Conservation (phyloP, 2,888 invertebrate genomes). For the Dorcus parallelipipedus region DNA sequence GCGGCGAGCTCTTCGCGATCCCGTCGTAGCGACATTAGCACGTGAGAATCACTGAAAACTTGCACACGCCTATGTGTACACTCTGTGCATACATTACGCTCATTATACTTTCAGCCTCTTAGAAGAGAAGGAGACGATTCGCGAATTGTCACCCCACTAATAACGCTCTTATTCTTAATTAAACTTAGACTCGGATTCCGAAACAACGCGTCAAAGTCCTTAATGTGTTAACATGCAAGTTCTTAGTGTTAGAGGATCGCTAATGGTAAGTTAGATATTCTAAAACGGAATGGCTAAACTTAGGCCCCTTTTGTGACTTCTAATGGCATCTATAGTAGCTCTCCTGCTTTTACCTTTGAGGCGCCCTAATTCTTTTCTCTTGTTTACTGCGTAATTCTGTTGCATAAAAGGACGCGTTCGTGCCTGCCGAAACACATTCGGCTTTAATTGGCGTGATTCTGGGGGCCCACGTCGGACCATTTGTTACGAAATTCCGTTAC, state of each 20-base stretch:
- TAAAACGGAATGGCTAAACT: slow-evolving; percentile 50
- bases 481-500: neutral
- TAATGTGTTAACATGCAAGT: slow-evolving; percentile 42
- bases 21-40: slow-evolving; percentile 17
- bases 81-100: slow-evolving; percentile 35
- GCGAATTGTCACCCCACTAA: slow-evolving; percentile 33
- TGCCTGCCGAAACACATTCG: too few species aligned
- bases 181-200: slow-evolving; percentile 27
- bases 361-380: slow-evolving; percentile 6
- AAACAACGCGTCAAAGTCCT: slow-evolving; percentile 35
- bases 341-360: slow-evolving; percentile 15
- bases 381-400: neutral
- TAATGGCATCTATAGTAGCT: slow-evolving; percentile 36
- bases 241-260: slow-evolving; percentile 38
- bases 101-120: slow-evolving; percentile 40
- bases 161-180: slow-evolving; percentile 46
- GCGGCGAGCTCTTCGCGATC: too few species aligned
- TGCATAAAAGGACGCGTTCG: neutral
- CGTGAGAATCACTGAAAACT: slow-evolving; percentile 23
- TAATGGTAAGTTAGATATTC: slow-evolving; percentile 47
- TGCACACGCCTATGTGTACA: slow-evolving; percentile 23
- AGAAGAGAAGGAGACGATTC: slow-evolving; percentile 39
- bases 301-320: slow-evolving; percentile 43
- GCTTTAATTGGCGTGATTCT: too few species aligned
- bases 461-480: neutral